A percentile compares a stretch with the other conserved stretches of the same genome.
Evolutionary conservation across 2,113 vertebrate genomes (phyloP).

Genomic region (Nettapus auritus): DNA sequence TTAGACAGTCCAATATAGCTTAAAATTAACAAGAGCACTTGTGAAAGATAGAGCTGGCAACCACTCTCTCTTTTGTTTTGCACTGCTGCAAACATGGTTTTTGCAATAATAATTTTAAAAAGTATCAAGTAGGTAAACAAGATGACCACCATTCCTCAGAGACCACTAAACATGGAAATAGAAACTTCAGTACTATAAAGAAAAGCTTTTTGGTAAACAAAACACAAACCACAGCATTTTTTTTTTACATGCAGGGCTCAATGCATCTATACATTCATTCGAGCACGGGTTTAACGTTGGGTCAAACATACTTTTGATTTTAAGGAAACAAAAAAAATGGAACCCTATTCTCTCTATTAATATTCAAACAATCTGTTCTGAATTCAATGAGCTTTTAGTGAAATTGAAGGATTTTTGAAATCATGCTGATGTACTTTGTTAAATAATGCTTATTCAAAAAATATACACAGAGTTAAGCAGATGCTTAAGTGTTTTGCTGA

Average conservation of each 20-base stretch:
- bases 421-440: not conserved
- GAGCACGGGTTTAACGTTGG: not conserved
- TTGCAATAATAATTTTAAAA: not conserved
- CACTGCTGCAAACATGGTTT: not conserved
- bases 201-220: not conserved
- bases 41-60: not conserved
- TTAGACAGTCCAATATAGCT: fast-evolving
- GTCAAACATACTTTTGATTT: not conserved
- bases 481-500: not conserved
- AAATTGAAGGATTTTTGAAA: not conserved
- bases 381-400: not conserved
- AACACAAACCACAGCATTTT: not conserved
- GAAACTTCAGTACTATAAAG: not conserved
- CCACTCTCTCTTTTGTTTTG: not conserved
- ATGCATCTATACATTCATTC: not conserved
- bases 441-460: not conserved
- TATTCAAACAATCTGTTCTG: not conserved
- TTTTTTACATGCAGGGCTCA: not conserved
- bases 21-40: not conserved
- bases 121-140: not conserved
- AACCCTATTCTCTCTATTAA: not conserved
- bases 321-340: not conserved
- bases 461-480: not conserved
- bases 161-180: not conserved
- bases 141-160: not conserved